Evolutionary conservation across 2,888 invertebrate genomes (phyloP).

Genomic region (Pandemis corylana): DNA sequence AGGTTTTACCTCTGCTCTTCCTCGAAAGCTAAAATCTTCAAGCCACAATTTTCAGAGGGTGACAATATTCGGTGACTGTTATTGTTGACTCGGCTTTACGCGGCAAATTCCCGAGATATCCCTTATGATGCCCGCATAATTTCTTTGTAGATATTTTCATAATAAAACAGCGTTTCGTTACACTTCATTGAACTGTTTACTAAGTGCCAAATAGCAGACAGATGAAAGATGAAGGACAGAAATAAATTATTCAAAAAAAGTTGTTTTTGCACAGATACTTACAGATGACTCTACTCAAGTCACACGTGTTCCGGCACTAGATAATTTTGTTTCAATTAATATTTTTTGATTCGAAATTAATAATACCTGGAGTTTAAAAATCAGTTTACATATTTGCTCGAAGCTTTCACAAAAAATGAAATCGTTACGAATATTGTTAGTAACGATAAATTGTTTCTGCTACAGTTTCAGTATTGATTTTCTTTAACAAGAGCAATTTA

Average conservation of each 20-base stretch:
- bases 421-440: not conserved
- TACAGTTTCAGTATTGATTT: conserved; percentile 6
- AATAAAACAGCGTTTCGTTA: not conserved
- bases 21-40: not conserved
- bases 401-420: too few relatives aligned
- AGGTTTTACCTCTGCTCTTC: not conserved
- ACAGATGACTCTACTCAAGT: too few relatives aligned
- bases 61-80: conserved; percentile 1
- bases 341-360: not conserved
- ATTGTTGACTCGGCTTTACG: conserved; percentile 14
- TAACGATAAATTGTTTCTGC: not conserved
- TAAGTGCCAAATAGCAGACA: not conserved
- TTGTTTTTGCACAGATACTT: too few relatives aligned
- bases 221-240: too few relatives aligned
- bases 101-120: not conserved
- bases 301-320: too few relatives aligned
- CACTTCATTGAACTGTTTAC: not conserved
- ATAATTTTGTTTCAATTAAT: not conserved
- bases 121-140: not conserved
- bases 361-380: too few relatives aligned
- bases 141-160: not conserved
- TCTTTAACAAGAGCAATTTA: not conserved
- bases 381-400: too few relatives aligned
- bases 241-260: too few relatives aligned
- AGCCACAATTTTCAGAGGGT: not conserved